Base-by-base conservation (phyloP, 2,113 vertebrate genomes). In the Centropus bengalensis region DNA sequence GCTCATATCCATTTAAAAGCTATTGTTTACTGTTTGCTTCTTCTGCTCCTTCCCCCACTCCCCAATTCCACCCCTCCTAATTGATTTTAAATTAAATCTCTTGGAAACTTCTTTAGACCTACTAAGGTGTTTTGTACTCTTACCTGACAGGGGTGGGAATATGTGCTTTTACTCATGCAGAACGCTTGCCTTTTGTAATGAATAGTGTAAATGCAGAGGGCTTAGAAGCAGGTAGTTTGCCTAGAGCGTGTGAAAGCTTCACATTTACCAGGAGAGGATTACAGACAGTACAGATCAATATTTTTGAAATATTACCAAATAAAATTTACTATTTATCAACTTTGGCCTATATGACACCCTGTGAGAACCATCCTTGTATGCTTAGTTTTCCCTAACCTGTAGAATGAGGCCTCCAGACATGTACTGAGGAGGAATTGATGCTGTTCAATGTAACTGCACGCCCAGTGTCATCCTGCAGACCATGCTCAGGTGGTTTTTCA, bases 271-370 rank as follows among this genome's bases (percentile, higher is more conserved):
- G 54, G 33, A 64, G 58, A 49, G 16, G 13, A 74, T 79, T 90
- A 55, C 26, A 67, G 66, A 17, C 49, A 87, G 67, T 38, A 60
- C 40, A 79, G 70, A 86, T 44, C 69, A 82, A 40, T 30, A 89
- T 87, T 36, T 36, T 36, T 62, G 70, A 93, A 95, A 85, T 62
- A 80, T 74, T 91, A 62, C 17, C 21, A 56, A 30, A 17, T 91
- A 75, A 78, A 91, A 85, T 93, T 82, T 58, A 89, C 91, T 84
- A 33, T 86, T 93, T 90, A 94, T 93, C 89, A 82, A 3, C 58
- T 79, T 71, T n/a, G 70, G 27, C 40, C 81, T 19, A 16, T 0
- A 2, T 40, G 66, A 75, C 32, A 88, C 13, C 2, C 26, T 89
- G 44, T 68, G 66, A 82, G 36, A 93, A 56, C 28, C 66, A 64